Conservation (phyloP, 1,140 invertebrate genomes). For the Mamestra configurata region DNA sequence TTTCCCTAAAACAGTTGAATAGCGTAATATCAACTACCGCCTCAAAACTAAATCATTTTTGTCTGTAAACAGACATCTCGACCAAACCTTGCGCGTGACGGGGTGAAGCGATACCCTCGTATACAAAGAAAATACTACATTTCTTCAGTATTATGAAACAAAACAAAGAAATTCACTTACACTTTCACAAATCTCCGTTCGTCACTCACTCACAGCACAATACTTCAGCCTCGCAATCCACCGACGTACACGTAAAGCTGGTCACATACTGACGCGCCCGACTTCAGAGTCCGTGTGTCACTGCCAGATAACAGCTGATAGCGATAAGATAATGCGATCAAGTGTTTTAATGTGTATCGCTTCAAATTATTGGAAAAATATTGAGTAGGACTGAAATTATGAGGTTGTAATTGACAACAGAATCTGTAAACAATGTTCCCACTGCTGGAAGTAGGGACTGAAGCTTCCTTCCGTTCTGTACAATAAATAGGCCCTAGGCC, state of each 20-base stretch:
- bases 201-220: background rate
- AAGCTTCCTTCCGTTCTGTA: too few species aligned
- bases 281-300: background rate
- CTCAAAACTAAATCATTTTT: too few species aligned
- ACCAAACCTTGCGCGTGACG: too few species aligned
- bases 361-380: conserved; percentile 28
- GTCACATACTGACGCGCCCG: background rate
- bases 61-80: too few species aligned
- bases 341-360: conserved; percentile 12
- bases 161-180: conserved; percentile 19
- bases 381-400: background rate
- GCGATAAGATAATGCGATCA: conserved; percentile 20
- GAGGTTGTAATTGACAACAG: background rate
- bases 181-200: conserved; percentile 4
- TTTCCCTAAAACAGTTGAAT: too few species aligned
- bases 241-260: background rate
- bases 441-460: background rate
- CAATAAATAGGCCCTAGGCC: too few species aligned
- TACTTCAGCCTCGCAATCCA: background rate
- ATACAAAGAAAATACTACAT: too few species aligned
- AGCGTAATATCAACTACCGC: too few species aligned
- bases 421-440: too few species aligned
- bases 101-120: too few species aligned
- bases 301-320: conserved; percentile 24
- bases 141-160: too few species aligned